phyloP scores from a whole-genome alignment of 2,888 invertebrate species.

The Urechis unicinctus region DNA sequence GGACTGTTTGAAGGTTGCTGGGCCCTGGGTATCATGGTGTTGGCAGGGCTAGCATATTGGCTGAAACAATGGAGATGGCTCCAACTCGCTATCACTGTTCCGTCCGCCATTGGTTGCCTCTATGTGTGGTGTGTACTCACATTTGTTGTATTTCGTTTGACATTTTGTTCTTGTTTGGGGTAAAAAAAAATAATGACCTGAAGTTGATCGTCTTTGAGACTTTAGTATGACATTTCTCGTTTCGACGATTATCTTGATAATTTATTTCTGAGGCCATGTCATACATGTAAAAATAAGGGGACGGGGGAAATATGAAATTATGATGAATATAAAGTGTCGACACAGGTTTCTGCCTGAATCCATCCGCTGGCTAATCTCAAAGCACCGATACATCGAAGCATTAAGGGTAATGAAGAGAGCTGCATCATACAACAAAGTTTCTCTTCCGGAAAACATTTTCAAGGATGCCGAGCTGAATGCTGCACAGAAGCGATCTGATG shows the following conservation, averaged over 20 bases:
- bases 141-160: too few relatives aligned
- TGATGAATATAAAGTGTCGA: too few relatives aligned
- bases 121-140: constrained; percentile 48
- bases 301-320: too few relatives aligned
- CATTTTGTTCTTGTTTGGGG: too few relatives aligned
- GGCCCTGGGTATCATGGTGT: constrained; percentile 51
- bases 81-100: constrained; percentile 54
- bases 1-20: constrained; percentile 50
- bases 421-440: constrained; percentile 26
- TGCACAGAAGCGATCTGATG: neutral
- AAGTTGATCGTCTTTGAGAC: too few relatives aligned
- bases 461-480: neutral
- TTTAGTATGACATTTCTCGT: too few relatives aligned
- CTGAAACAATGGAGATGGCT: constrained; percentile 55
- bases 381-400: constrained; percentile 24
- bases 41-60: constrained; percentile 52
- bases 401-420: constrained; percentile 25
- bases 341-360: constrained; percentile 40
- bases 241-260: too few relatives aligned
- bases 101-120: constrained; percentile 51
- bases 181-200: too few relatives aligned
- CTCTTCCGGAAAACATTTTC: neutral
- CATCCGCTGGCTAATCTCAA: constrained; percentile 34
- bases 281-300: too few relatives aligned
- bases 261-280: too few relatives aligned